These are phyloP conservation scores for Atopsyche davidsoni DNA, from an alignment of 1,140 invertebrate genomes.

Conservation along the genomic window DNA sequence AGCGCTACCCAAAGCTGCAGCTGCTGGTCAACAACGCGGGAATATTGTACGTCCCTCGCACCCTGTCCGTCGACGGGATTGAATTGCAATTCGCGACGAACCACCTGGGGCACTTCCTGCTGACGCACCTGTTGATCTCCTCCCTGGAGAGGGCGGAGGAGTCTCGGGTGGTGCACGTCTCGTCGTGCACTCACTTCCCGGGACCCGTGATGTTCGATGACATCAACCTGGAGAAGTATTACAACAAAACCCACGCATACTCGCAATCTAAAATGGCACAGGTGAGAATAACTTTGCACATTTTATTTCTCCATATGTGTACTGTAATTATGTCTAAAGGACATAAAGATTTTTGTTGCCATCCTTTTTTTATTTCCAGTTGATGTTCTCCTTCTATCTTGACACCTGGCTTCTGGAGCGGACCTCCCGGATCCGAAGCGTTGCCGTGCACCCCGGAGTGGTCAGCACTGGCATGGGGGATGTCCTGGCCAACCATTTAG, in stretches of 20 bases:
- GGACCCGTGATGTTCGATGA: conserved; percentile 70
- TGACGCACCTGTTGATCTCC: conserved; percentile 75
- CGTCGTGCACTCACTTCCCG: conserved; percentile 74
- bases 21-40: conserved; percentile 82
- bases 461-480: conserved; percentile 67
- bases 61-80: conserved; percentile 69
- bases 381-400: conserved; percentile 65
- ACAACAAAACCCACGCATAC: conserved; percentile 62
- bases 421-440: conserved; percentile 57
- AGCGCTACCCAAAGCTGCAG: conserved; percentile 59
- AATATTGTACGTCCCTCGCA: conserved; percentile 76
- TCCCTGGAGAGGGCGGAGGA: conserved; percentile 48
- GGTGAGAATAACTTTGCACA: conserved; percentile 37
- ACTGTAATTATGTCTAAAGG: too few relatives aligned
- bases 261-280: conserved; percentile 84
- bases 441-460: conserved; percentile 84
- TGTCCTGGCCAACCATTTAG: neutral
- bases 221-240: conserved; percentile 65
- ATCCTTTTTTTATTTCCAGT: conserved; percentile 33
- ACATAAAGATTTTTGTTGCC: neutral
- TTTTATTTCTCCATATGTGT: conserved; percentile 34
- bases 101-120: conserved; percentile 77
- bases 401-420: conserved; percentile 58
- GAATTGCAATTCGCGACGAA: conserved; percentile 81
- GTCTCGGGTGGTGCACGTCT: conserved; percentile 79